These are phyloP conservation scores for Regulus satrapa DNA, from an alignment of 2,113 vertebrate species.

Conservation along the genomic window DNA sequence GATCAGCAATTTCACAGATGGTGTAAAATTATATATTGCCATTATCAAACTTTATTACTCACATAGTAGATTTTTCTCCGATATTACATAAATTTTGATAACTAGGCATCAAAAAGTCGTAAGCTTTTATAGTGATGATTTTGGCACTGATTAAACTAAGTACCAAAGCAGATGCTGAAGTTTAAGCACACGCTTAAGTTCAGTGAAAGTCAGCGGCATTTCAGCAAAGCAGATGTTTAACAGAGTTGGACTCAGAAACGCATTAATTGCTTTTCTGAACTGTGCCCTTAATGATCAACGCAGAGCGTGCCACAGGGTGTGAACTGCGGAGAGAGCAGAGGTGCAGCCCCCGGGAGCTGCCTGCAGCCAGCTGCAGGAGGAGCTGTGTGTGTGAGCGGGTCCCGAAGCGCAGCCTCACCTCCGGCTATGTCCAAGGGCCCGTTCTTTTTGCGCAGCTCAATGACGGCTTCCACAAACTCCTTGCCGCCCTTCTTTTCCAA, in stretches of 20 bases:
- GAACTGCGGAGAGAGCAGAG: neutral
- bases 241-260: neutral
- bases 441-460: constrained; percentile 93
- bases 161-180: constrained; percentile 4
- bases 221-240: constrained; percentile 23
- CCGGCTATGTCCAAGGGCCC: constrained; percentile 94
- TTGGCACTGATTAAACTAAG: neutral
- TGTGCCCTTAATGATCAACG: neutral
- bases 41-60: constrained; percentile 21
- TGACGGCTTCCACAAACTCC: constrained; percentile 89
- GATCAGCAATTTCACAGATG: constrained; percentile 46
- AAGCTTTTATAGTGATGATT: constrained; percentile 18
- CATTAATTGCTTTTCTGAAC: neutral
- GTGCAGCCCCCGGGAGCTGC: rapidly evolving
- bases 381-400: too few relatives aligned
- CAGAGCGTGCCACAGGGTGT: too few relatives aligned
- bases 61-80: constrained; percentile 14
- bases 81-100: constrained; percentile 57
- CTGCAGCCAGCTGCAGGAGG: neutral
- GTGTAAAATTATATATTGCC: constrained; percentile 1
- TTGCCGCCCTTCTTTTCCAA: constrained; percentile 97
- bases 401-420: constrained; percentile 75
- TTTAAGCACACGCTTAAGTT: neutral
- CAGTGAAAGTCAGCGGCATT: neutral
- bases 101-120: constrained; percentile 13